Conservation (phyloP, 2,797 vertebrate species). For the Hipposideros larvatus region DNA sequence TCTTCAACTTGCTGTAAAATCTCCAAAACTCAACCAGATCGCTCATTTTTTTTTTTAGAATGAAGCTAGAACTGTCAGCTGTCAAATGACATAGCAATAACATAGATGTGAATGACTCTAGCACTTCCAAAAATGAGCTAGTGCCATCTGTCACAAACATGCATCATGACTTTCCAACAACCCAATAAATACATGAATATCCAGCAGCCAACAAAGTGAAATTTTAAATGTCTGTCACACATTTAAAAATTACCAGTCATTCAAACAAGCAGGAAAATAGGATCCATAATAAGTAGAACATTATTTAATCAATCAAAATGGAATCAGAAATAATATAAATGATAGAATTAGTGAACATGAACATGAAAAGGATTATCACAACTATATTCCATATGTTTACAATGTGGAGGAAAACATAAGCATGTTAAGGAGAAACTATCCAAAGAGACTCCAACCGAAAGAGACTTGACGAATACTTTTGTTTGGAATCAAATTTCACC, state of each 20-base stretch:
- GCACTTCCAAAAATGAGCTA: too few relatives aligned
- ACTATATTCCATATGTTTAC: constrained; percentile 26
- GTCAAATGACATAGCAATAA: too few relatives aligned
- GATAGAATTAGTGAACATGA: constrained; percentile 39
- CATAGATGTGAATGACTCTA: too few relatives aligned
- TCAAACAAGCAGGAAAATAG: not conserved
- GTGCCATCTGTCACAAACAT: too few relatives aligned
- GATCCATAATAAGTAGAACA: constrained; percentile 32
- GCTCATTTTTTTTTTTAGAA: too few relatives aligned
- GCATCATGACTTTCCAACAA: too few relatives aligned
- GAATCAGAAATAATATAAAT: constrained; percentile 19
- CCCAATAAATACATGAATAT: not conserved
- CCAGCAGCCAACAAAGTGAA: not conserved
- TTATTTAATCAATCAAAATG: constrained; percentile 18
- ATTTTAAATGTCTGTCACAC: not conserved
- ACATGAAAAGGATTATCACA: not conserved
- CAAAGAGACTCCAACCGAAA: not conserved
- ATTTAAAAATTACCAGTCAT: constrained; percentile 38
- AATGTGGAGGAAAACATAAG: not conserved
- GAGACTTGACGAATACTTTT: not conserved
- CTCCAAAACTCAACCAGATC: too few relatives aligned
- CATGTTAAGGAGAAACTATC: not conserved
- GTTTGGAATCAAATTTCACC: not conserved
- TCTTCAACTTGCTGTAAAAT: too few relatives aligned
- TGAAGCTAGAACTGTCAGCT: too few relatives aligned